Percentiles rank a stretch among this genome's conserved stretches.
phyloP scores from a whole-genome alignment of 2,113 vertebrate species.

The Prunella himalayana region DNA sequence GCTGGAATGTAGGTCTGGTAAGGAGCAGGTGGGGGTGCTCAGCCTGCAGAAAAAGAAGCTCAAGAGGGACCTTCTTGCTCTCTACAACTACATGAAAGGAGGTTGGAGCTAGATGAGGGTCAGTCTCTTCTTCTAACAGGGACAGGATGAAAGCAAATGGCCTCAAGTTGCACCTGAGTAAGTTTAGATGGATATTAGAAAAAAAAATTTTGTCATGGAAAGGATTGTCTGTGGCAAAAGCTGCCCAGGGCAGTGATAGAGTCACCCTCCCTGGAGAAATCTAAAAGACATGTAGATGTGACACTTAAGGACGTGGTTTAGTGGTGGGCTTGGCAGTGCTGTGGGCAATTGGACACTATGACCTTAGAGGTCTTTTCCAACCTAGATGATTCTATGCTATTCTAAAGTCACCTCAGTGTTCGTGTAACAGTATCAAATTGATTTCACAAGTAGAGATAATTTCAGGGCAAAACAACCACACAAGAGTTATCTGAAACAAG shows the following conservation, averaged over 20 bases:
- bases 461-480: background rate
- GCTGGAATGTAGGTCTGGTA: background rate
- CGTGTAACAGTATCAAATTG: background rate
- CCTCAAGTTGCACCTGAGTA: background rate
- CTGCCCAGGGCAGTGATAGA: background rate
- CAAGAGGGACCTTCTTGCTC: background rate
- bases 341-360: rapidly evolving
- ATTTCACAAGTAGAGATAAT: background rate
- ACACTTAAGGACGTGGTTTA: background rate
- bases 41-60: background rate
- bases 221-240: background rate
- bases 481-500: background rate
- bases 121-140: background rate
- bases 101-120: background rate
- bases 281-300: background rate
- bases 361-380: background rate
- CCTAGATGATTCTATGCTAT: background rate
- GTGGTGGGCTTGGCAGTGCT: background rate
- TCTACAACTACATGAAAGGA: background rate
- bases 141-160: background rate
- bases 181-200: background rate
- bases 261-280: background rate
- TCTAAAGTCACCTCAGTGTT: background rate
- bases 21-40: background rate
- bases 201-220: background rate